Evolutionary conservation across 2,797 vertebrate species (phyloP), one percentile per base, ranked within the genome.

Genomic region (Pseudochirops cupreus): DNA sequence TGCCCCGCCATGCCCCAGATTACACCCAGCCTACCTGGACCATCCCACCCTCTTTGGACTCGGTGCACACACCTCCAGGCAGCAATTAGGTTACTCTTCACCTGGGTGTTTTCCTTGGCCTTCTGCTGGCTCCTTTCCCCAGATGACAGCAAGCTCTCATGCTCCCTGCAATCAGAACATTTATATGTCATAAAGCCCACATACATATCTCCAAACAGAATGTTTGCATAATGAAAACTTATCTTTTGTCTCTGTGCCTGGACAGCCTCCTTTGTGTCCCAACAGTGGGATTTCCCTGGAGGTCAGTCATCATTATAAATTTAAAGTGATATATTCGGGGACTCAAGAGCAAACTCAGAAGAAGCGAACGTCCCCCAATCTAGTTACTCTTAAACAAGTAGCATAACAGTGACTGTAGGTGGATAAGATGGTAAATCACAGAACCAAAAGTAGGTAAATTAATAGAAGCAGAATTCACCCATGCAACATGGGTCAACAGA

Each of bases 261-360:
- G 58, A 54, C 29, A 94, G 91, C 33, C 91, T 93, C 94, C 74
- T 95, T 95, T 96, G 95, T 94, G 89, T 96, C 94, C 92, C 93
- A 89, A 97, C 89, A 97, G 92, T 95, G 92, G 59, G n/a, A 90
- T 96, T 97, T 67, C 93, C 93, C 94, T 95, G 89, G 95, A 95
- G 92, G 96, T 95, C 96, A 97, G 94, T 91, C 91, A 95, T 97
- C 95, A 96, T 94, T 93, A 97, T 93, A 97, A 97, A 98, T 96
- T 96, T 97, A 97, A 96, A 97, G 91, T 96, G 95, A 97, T 93
- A 95, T 96, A 96, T 97, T 96, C 52, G 97, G 96, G 93, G 96
- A 97, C 94, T 97, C 95, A 97, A 95, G 54, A 97, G 56, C 87
- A 82, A 97, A 95, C 95, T 94, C 95, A 95, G 96, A 97, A 96